Conservation (phyloP, 64 coral and sea anemone genomes). For the Actinia tenebrosa region DNA sequence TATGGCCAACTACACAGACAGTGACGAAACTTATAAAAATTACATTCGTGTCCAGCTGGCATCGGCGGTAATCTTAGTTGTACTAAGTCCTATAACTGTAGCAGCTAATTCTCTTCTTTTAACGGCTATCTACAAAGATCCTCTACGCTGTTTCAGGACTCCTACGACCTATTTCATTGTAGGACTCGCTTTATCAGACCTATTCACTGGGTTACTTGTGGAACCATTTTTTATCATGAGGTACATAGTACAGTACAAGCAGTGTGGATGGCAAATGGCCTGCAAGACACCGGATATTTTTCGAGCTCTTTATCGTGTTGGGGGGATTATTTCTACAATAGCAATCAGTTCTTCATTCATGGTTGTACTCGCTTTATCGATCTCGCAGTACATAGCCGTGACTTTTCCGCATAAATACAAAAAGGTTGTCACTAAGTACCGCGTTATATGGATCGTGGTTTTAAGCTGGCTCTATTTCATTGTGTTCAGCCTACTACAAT, state of each 20-base stretch:
- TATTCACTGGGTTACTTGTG: slow-evolving; percentile 53
- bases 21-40: not conserved
- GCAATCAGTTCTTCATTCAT: slow-evolving; percentile 74
- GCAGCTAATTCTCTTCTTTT: slow-evolving; percentile 68
- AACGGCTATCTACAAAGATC: slow-evolving; percentile 66
- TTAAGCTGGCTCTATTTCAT: slow-evolving; percentile 62
- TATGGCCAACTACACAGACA: not conserved
- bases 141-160: slow-evolving; percentile 56
- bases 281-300: slow-evolving; percentile 7
- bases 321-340: slow-evolving; percentile 65
- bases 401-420: slow-evolving; percentile 80
- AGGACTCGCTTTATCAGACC: slow-evolving; percentile 58
- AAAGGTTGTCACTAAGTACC: slow-evolving; percentile 48
- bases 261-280: slow-evolving; percentile 4
- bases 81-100: slow-evolving; percentile 63
- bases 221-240: slow-evolving; percentile 60
- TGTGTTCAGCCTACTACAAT: slow-evolving; percentile 58
- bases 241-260: slow-evolving; percentile 44
- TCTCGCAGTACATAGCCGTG: slow-evolving; percentile 72
- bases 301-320: slow-evolving; percentile 9
- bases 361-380: slow-evolving; percentile 51
- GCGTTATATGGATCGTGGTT: slow-evolving; percentile 28
- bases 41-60: slow-evolving; percentile 56
- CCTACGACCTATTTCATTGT: slow-evolving; percentile 68
- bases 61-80: slow-evolving; percentile 52